Percentiles rank a stretch among this genome's conserved stretches.
Evolutionary conservation across 2,113 vertebrate species (phyloP).

Genomic region (Tapirus terrestris): DNA sequence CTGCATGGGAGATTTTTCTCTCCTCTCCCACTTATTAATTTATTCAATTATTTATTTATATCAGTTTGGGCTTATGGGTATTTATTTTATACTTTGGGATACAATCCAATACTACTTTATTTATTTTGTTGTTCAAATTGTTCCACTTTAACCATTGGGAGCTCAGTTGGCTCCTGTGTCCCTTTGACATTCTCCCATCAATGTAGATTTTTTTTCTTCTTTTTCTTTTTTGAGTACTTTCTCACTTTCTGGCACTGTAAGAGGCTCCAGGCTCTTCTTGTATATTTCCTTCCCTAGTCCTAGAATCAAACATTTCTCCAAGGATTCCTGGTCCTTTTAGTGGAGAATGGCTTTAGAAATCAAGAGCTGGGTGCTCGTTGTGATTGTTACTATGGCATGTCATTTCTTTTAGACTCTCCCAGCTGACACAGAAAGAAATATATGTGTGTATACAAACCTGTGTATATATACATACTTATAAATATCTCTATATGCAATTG

Average conservation of each 20-base stretch:
- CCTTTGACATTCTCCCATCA: background rate
- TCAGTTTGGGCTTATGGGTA: background rate
- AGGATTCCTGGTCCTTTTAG: background rate
- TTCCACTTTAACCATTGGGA: background rate
- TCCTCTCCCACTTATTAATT: background rate
- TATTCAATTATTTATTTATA: background rate
- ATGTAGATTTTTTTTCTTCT: background rate
- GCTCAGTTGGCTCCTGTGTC: background rate
- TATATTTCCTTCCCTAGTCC: background rate
- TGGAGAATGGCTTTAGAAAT: background rate
- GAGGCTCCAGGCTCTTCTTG: background rate
- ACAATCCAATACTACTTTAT: background rate
- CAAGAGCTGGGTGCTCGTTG: background rate
- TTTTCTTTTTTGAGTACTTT: background rate
- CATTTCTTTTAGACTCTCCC: background rate
- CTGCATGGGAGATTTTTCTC: background rate
- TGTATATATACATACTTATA: background rate
- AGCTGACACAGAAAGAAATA: background rate
- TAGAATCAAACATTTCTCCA: background rate
- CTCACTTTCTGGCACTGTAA: background rate
- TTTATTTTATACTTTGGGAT: background rate
- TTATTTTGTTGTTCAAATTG: background rate
- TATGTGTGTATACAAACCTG: rapidly evolving
- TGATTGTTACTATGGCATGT: background rate
- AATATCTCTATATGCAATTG: background rate